These are phyloP conservation scores for Alviniconcha marisindica DNA, from an alignment of 1,140 invertebrate genomes.

Conservation along the genomic window DNA sequence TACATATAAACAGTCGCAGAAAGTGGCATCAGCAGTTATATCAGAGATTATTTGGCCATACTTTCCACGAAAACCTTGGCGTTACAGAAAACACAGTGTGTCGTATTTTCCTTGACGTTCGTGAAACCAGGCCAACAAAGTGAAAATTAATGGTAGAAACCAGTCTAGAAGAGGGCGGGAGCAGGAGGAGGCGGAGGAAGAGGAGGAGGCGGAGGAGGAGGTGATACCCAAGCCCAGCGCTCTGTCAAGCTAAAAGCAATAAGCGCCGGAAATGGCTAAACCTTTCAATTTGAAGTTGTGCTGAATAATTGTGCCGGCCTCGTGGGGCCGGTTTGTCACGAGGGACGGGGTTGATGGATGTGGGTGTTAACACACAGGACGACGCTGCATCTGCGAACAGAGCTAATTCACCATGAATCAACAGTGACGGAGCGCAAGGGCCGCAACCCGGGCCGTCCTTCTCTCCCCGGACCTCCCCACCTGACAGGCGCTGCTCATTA, in stretches of 20 bases:
- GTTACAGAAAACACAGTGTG: too few relatives aligned
- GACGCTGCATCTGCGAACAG: conserved; percentile 39
- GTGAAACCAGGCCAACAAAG: too few relatives aligned
- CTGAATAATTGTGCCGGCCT: conserved; percentile 17
- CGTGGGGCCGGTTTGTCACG: not conserved
- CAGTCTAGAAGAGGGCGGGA: not conserved
- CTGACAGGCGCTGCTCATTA: conserved; percentile 32
- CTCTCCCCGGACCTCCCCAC: conserved; percentile 30
- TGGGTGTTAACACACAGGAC: conserved; percentile 36
- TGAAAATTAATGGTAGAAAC: too few relatives aligned
- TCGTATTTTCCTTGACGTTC: too few relatives aligned
- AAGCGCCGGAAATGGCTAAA: conserved; percentile 16
- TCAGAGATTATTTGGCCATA: too few relatives aligned
- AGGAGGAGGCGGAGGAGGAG: not conserved
- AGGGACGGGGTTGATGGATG: conserved; percentile 25
- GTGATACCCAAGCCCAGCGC: not conserved
- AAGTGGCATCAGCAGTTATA: too few relatives aligned
- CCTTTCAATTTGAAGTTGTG: conserved; percentile 36
- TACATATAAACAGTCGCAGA: too few relatives aligned
- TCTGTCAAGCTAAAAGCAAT: conserved; percentile 30
- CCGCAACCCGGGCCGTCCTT: conserved; percentile 36
- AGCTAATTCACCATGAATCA: conserved; percentile 40
- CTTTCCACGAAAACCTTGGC: too few relatives aligned
- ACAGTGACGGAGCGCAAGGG: conserved; percentile 36
- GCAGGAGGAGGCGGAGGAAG: not conserved